Evolutionary conservation across 2,888 invertebrate species (phyloP), one percentile per base, ranked within the genome.

Genomic region (Andricus quercusramuli): DNA sequence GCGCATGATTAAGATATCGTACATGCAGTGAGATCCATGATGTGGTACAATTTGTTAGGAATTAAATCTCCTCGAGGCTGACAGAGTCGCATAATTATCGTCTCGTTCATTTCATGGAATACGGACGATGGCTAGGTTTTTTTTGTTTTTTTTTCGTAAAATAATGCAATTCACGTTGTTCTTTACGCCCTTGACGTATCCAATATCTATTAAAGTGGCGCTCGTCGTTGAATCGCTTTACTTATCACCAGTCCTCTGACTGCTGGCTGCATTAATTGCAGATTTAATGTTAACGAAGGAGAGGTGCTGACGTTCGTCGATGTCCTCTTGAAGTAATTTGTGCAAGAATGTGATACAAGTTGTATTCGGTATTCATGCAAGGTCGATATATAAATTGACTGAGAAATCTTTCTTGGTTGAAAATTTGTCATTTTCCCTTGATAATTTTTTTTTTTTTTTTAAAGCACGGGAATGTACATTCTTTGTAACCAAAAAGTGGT

Each of bases 211-310:
- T 56, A 32, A 56, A 56, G 25, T 51, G 32, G 20, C n/a, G 25
- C 70, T 51, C 32, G 70, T 51, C 47, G 56, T 29, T 74, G 62
- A 29, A 62, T 62, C 62, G 25, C 29, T 74, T 74, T 56, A 74
- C 74, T 74, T 74, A 74, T 51, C 74, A 74, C 25, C 74, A 56
- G 29, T 32, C 25, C n/a, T 74, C 70, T 56, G 32, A 74, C 29
- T 74, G 74, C 29, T 56, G 56, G 74, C n/a, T 74, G 74, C 74
- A 56, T 74, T 51, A 74, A 74, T 74, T 51, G 74, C 17, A 56
- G n/a, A 74, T 74, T 74, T 56, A 74, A 51, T 74, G 74, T 74
- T 74, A 74, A 74, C 74, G 74, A 74, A 32, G 51, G n/a, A 56
- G n/a, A 56, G 56, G 56, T 56, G 74, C 56, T 74, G 56, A 74